These are phyloP conservation scores for Garrulus glandarius DNA, from an alignment of 2,797 vertebrate species.

Conservation along the genomic window DNA sequence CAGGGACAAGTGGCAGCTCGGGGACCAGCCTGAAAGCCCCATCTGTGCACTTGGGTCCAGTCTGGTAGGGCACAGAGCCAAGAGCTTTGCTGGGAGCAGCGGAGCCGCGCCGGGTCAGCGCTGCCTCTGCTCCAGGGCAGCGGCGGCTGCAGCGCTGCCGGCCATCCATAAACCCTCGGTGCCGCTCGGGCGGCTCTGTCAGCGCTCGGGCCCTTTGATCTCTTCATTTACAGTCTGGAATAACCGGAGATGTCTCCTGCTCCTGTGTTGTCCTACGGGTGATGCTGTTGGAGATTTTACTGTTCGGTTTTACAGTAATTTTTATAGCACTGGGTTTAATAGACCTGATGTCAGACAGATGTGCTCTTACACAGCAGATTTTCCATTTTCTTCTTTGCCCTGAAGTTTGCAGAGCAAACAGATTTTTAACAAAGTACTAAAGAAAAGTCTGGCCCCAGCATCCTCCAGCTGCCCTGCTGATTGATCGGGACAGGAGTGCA, in stretches of 20 bases:
- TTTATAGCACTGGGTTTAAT: neutral
- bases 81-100: neutral
- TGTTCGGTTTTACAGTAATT: neutral
- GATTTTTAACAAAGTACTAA: neutral
- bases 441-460: neutral
- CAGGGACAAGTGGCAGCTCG: neutral
- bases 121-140: neutral
- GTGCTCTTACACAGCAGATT: neutral
- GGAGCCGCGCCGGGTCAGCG: neutral
- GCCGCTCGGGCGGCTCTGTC: neutral
- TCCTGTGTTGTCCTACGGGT: neutral
- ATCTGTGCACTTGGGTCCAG: rapidly evolving
- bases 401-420: neutral
- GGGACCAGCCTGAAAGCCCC: neutral
- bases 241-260: neutral
- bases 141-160: no score
- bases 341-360: neutral
- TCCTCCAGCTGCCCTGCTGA: neutral
- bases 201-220: neutral
- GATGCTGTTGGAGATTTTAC: neutral
- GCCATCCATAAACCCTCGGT: neutral
- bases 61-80: rapidly evolving
- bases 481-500: rapidly evolving
- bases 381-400: neutral
- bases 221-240: neutral